Evolutionary conservation across 1,140 invertebrate genomes (phyloP), one percentile per base, ranked within the genome.

Genomic region (Papilio helenus): DNA sequence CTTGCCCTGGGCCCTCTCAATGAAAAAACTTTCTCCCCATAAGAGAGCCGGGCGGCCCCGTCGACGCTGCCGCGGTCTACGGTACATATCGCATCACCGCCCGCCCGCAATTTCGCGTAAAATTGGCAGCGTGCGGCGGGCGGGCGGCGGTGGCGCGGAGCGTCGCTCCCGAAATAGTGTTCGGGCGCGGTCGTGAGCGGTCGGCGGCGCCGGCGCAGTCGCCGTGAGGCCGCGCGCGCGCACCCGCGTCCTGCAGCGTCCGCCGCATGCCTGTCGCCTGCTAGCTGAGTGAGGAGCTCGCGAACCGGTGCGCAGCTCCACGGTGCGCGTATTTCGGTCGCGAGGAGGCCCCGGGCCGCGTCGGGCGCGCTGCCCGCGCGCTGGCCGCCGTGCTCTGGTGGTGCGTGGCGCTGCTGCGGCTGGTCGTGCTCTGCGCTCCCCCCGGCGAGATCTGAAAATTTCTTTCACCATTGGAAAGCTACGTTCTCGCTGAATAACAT

Each of bases 61-160:
- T 79, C 81, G 81, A 83, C 83, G 84, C 77, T 74, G 81, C 78
- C 81, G 83, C 65, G 82, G 81, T 79, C 87, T 85, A 85, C 88
- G 86, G 89, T 89, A 93, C 91, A 93, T 93, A 93, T 93, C 93
- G 93, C 93, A 92, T 94, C 93, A 93, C 92, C 93, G 93, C 92
- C 93, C 92, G 93, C 93, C 93, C 93, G 93, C 91, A 93, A 93
- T 94, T 94, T 93, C 90, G 92, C 93, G 93, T 93, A 93, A 94
- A 94, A 94, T 94, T 94, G 93, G 93, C 93, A 93, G 92, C 92
- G 84, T 89, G 87, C 84, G 87, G 88, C 88, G 90, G 91, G 92
- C 92, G 93, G 92, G 89, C 90, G 88, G 88, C 87, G 85, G 88
- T 89, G 90, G 90, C 87, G 90, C 87, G 90, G 91, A 90, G 92